Evolutionary conservation across 2,888 invertebrate species (phyloP), one percentile per base, ranked within the genome.

Genomic region (Linyphia triangularis): DNA sequence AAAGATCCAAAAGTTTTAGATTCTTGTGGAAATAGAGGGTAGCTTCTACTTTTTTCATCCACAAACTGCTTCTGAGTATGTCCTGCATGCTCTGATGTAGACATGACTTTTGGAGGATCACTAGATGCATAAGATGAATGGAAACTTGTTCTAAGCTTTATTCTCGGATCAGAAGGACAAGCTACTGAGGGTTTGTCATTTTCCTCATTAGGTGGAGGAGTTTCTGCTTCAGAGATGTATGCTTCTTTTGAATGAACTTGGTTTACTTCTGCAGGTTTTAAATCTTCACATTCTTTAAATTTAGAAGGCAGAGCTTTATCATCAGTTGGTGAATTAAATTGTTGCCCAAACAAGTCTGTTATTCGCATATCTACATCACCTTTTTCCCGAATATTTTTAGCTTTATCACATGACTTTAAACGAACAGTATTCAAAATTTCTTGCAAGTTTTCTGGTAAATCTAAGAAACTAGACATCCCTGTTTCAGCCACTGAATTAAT

Each of bases 381-480:
- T 28, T 40, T 61, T 51, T 67, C 69, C 37, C 5, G 9, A 30
- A 24, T 24, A 9, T 9, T n/a, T 57, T 69, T 73, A 24, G 37
- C 67, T 73, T 73, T 40, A 16, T 78, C 72, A 63, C 5, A 16
- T 1, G 83, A 26, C 37, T 83, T 88, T 26, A 75, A 59, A 26
- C 72, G 61, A 70, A 72, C 83, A 72, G 51, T n/a, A 75, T 83
- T 88, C 10, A 84, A 70, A 43, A 84, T 51, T 10, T 79, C 73
- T 28, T 72, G 84, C 7, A 89, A 72, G 59, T 57, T 79, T 72
- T 78, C 73, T 33, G 84, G 72, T 59, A 84, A 72, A 79, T 84
- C 73, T 28, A 89, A 67, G 33, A 84, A 89, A 72, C 78, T 78
- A 30, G 89, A 63, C 84, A 89, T 89, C 22, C 78, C 88, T 37